Evolutionary conservation across 2,888 invertebrate genomes (phyloP).

Genomic region (Drosophila pseudotalamancana): DNA sequence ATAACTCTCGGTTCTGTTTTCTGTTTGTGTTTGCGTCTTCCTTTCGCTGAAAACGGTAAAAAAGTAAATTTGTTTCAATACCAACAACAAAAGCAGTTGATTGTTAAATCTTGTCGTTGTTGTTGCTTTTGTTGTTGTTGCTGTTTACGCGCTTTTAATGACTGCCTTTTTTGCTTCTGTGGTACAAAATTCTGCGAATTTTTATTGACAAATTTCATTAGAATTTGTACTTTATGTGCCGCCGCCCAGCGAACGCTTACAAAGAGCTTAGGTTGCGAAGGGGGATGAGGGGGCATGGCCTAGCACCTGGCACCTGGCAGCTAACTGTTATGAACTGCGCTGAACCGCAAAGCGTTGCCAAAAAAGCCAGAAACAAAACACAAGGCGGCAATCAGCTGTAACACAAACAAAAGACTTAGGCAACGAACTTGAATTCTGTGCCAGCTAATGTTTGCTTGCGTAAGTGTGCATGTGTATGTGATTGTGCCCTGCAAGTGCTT

Average conservation of each 20-base stretch:
- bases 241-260: constrained; percentile 13
- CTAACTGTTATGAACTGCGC: constrained; percentile 73
- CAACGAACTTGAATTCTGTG: constrained; percentile 65
- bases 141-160: constrained; percentile 51
- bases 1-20: constrained; percentile 9
- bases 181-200: constrained; percentile 68
- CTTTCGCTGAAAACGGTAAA: constrained; percentile 83
- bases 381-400: constrained; percentile 45
- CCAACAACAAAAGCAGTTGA: constrained; percentile 46
- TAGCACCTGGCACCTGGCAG: constrained; percentile 20
- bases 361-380: constrained; percentile 19
- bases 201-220: constrained; percentile 79
- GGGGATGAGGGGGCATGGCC: background rate
- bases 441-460: constrained; percentile 3
- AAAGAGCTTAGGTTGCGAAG: background rate
- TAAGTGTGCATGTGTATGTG: background rate
- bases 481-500: background rate
- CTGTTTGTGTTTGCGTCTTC: constrained; percentile 58
- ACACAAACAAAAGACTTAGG: constrained; percentile 72
- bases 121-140: constrained; percentile 21
- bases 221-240: constrained; percentile 62
- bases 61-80: constrained; percentile 82
- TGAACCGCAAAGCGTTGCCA: constrained; percentile 48
- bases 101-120: constrained; percentile 39
- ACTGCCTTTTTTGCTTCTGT: constrained; percentile 34